phyloP scores from a whole-genome alignment of 2,113 vertebrate genomes.

The Equus quagga region DNA sequence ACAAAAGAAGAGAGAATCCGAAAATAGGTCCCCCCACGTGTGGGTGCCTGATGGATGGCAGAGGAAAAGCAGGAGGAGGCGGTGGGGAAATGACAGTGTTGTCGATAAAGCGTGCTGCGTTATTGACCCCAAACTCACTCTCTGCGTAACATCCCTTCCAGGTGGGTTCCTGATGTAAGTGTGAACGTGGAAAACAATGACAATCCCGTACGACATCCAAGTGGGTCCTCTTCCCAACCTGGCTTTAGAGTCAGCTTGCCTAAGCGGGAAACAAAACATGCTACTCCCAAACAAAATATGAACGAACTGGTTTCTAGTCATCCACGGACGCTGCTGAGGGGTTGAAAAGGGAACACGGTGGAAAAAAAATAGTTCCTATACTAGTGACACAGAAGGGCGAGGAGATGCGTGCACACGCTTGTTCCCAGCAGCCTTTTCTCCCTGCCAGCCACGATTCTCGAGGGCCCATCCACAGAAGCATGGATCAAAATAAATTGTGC shows the following conservation, averaged over 20 bases:
- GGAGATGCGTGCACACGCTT: too few species aligned
- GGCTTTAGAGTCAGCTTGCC: not conserved
- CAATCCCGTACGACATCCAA: not conserved
- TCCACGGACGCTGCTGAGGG: too few species aligned
- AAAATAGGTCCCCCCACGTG: not conserved
- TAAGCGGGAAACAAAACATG: too few species aligned
- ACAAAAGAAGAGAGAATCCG: not conserved
- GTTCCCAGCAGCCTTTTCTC: not conserved
- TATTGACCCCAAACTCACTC: not conserved
- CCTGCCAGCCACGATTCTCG: fast-evolving
- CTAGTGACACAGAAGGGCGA: not conserved
- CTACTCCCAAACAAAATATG: not conserved
- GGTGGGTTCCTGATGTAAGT: too few species aligned
- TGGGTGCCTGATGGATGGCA: not conserved
- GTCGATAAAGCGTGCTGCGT: not conserved
- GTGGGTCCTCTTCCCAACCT: not conserved
- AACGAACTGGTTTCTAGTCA: not conserved
- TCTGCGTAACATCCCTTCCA: not conserved
- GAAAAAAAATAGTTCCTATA: not conserved
- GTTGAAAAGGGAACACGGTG: too few species aligned
- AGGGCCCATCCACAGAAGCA: not conserved
- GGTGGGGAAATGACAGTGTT: fast-evolving
- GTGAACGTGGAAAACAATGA: not conserved
- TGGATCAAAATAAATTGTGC: fast-evolving
- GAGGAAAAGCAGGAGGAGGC: not conserved